A percentile compares a stretch with the other conserved stretches of the same genome.
Evolutionary conservation across 2,797 vertebrate species (phyloP).

Genomic region (Linurgus olivaceus): DNA sequence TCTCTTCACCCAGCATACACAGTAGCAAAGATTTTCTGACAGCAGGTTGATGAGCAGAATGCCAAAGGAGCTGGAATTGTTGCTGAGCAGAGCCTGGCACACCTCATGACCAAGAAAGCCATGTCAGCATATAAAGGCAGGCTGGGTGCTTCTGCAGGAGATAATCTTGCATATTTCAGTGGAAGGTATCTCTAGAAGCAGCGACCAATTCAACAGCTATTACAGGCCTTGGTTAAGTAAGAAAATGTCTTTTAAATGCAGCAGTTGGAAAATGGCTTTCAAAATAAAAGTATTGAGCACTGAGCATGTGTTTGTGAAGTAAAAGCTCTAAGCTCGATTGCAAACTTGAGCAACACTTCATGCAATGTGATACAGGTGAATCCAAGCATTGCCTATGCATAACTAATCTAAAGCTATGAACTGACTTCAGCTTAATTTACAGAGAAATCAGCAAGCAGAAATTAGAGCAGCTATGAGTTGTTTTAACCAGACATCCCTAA

Average conservation of each 20-base stretch:
- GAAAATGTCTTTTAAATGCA: background rate
- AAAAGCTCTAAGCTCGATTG: constrained; percentile 8
- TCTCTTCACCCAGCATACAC: background rate
- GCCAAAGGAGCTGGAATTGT: constrained; percentile 8
- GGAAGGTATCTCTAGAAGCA: constrained; percentile 11
- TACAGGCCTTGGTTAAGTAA: background rate
- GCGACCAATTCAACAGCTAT: background rate
- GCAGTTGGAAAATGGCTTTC: background rate
- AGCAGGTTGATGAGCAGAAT: constrained; percentile 31
- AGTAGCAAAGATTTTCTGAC: constrained; percentile 18
- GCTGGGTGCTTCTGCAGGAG: background rate
- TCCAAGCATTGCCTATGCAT: background rate
- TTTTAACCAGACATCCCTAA: background rate
- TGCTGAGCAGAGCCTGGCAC: background rate
- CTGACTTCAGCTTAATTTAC: rapidly evolving
- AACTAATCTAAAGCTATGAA: background rate
- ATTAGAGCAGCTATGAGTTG: background rate
- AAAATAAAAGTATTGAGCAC: constrained; percentile 28
- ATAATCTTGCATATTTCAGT: background rate
- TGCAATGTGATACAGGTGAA: background rate
- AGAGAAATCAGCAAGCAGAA: background rate
- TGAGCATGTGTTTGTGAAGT: background rate
- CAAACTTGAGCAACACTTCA: background rate
- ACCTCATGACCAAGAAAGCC: constrained; percentile 15
- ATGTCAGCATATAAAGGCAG: constrained; percentile 19